Evolutionary conservation across 2,888 invertebrate species (phyloP).

Genomic region (Eurois occulta): DNA sequence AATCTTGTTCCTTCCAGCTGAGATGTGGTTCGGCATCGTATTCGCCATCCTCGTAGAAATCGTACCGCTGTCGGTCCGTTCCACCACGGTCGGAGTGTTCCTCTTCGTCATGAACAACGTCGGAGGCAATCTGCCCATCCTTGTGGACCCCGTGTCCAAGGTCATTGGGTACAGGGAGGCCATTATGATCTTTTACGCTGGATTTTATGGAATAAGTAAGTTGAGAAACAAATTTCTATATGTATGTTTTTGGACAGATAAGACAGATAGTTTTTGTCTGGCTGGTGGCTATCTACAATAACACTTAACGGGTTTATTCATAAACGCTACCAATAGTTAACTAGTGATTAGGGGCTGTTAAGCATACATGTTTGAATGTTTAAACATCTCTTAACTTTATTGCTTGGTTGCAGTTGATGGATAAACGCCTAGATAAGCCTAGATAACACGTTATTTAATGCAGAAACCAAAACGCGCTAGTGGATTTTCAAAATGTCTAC

Average conservation of each 20-base stretch:
- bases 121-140: slow-evolving; percentile 96
- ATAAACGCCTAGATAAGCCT: background rate
- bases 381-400: background rate
- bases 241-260: background rate
- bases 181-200: slow-evolving; percentile 96
- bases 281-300: background rate
- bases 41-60: slow-evolving; percentile 97
- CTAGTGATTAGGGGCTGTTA: background rate
- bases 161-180: slow-evolving; percentile 95
- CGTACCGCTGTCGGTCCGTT: slow-evolving; percentile 95
- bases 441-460: background rate
- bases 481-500: background rate
- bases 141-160: slow-evolving; percentile 96
- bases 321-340: background rate
- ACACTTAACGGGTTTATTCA: background rate
- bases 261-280: background rate
- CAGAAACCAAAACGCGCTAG: background rate
- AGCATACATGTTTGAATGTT: background rate
- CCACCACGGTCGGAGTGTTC: slow-evolving; percentile 96
- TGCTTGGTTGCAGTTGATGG: background rate
- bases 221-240: slow-evolving; percentile 59
- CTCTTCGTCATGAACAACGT: slow-evolving; percentile 98
- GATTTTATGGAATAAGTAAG: slow-evolving; percentile 96
- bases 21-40: slow-evolving; percentile 98
- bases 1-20: slow-evolving; percentile 90